Conservation (phyloP, 2,888 invertebrate species). For the Acanthopleura granulata region DNA sequence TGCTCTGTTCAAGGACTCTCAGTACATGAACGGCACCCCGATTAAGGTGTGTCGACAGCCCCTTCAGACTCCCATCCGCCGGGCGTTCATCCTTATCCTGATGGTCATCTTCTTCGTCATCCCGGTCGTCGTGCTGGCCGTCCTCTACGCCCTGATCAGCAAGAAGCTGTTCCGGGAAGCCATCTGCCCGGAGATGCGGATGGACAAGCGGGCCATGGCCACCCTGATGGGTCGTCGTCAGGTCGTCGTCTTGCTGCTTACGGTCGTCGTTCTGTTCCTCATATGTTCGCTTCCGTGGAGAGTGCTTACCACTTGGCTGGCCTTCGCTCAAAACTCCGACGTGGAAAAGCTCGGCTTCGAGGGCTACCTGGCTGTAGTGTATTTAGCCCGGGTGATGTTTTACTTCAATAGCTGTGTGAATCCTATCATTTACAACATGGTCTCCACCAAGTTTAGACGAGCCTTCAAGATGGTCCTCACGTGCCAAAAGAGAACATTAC, state of each 20-base stretch:
- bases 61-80: constrained; percentile 26
- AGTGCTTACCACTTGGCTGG: constrained; percentile 40
- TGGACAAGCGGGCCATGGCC: constrained; percentile 10
- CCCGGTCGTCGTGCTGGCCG: constrained; percentile 39
- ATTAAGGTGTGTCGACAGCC: constrained; percentile 31
- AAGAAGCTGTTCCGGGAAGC: constrained; percentile 31
- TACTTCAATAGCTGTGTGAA: constrained; percentile 61
- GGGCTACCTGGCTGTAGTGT: constrained; percentile 36
- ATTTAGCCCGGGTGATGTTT: constrained; percentile 39
- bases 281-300: constrained; percentile 45
- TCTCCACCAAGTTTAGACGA: constrained; percentile 60
- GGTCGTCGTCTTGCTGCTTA: constrained; percentile 40
- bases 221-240: constrained; percentile 25
- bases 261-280: constrained; percentile 42
- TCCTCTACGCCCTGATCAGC: constrained; percentile 41
- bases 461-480: constrained; percentile 26
- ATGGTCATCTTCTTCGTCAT: constrained; percentile 35
- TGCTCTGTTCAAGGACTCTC: constrained; percentile 13
- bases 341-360: constrained; percentile 38
- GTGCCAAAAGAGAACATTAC: neutral
- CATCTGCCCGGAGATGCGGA: constrained; percentile 7
- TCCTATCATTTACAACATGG: constrained; percentile 46
- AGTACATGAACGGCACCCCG: constrained; percentile 15
- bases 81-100: neutral
- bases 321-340: constrained; percentile 32